Percentiles rank a stretch among this genome's conserved stretches.
phyloP scores from a whole-genome alignment of 2,888 invertebrate genomes.

The Brenthis hecate region DNA sequence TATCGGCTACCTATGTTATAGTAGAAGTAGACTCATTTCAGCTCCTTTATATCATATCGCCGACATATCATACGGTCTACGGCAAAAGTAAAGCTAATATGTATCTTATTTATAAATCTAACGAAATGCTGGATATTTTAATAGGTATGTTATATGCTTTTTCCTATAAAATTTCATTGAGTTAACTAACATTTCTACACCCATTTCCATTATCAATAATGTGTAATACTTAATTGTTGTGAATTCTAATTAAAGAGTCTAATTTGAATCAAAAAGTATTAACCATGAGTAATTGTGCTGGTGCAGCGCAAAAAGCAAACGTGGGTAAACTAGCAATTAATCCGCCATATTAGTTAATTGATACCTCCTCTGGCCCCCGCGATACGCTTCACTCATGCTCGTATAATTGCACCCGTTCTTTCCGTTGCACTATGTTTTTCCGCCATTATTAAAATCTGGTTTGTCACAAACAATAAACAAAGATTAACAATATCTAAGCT shows the following conservation, averaged over 20 bases:
- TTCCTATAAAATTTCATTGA: no score
- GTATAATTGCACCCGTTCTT: slow-evolving; percentile 46
- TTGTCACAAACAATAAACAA: slow-evolving; percentile 4
- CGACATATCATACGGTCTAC: no score
- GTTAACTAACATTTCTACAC: no score
- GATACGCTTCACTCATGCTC: slow-evolving; percentile 49
- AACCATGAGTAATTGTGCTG: slow-evolving; percentile 27
- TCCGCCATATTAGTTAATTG: slow-evolving; percentile 71
- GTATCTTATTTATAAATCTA: no score
- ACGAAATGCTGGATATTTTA: no score
- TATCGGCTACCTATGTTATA: no score
- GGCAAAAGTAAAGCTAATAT: no score
- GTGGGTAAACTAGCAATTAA: slow-evolving; percentile 58
- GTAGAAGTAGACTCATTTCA: no score
- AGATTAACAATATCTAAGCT: no score
- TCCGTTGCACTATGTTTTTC: slow-evolving; percentile 29
- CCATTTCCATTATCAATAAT: neutral
- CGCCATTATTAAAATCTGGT: slow-evolving; percentile 29
- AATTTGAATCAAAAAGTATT: slow-evolving; percentile 23
- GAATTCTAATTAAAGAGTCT: slow-evolving; percentile 1
- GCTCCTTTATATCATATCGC: no score
- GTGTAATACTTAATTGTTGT: neutral
- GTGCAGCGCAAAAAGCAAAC: slow-evolving; percentile 40
- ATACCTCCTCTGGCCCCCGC: slow-evolving; percentile 42
- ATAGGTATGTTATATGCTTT: no score